phyloP scores from a whole-genome alignment of 2,888 invertebrate species.

The Ennomos erosarius region DNA sequence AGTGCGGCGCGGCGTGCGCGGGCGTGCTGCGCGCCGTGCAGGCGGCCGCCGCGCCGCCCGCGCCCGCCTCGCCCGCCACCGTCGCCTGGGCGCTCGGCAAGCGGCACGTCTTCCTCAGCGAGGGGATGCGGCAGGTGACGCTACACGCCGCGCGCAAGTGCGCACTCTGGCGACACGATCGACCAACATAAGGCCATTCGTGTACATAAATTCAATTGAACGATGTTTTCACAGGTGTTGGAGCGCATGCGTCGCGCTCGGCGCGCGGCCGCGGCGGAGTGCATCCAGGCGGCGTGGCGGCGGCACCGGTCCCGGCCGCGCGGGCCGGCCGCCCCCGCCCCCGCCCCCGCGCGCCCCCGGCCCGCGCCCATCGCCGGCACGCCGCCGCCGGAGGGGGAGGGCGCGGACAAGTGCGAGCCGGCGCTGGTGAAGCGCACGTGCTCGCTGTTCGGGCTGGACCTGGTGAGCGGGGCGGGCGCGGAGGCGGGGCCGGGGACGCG shows the following conservation, averaged over 20 bases:
- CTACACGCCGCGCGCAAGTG: background rate
- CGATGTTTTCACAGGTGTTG: conserved; percentile 86
- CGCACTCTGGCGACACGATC: no score
- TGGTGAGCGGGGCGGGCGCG: conserved; percentile 92
- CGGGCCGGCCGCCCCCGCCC: conserved; percentile 39
- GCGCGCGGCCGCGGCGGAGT: conserved; percentile 89
- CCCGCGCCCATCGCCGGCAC: conserved; percentile 96
- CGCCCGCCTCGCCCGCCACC: conserved; percentile 87
- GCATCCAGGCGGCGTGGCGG: conserved; percentile 94
- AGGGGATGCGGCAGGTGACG: conserved; percentile 94
- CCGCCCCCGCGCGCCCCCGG: conserved; percentile 86
- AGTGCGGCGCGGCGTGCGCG: conserved; percentile 85
- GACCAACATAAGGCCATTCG: no score
- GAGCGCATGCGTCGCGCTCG: conserved; percentile 92
- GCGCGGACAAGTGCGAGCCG: conserved; percentile 93
- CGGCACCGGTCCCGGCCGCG: conserved; percentile 88
- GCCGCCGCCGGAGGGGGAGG: conserved; percentile 93
- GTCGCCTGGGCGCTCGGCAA: conserved; percentile 95
- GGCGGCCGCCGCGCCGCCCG: conserved; percentile 92
- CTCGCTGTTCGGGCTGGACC: conserved; percentile 94
- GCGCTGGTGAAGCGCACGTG: conserved; percentile 96
- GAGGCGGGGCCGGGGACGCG: conserved; percentile 48
- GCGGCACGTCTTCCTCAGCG: conserved; percentile 97
- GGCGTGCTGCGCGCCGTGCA: conserved; percentile 91
- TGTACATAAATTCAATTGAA: no score